Evolutionary conservation across 53 echinoderm and acorn worm genomes (phyloP), one percentile per base, ranked within the genome.

Genomic region (Arbacia lixula): DNA sequence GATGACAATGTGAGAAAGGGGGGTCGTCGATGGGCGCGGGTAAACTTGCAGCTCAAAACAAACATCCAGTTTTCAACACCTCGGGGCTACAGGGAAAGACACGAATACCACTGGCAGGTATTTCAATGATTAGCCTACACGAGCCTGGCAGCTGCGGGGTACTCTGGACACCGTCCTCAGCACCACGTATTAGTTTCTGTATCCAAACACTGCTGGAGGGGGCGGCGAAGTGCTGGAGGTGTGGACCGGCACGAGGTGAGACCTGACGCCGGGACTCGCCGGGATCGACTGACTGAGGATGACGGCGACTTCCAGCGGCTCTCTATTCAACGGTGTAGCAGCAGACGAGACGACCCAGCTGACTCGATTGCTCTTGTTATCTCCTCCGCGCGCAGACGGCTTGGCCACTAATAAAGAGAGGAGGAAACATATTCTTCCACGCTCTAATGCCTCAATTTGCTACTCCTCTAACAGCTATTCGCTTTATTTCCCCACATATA

Each of bases 181-280:
- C 27, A 69, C 34, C 69, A 41, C 69, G 69, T 69, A 69, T 69
- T 42, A 69, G 69, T 69, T 25, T 69, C 69, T 69, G 69, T 69
- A 69, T 69, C 69, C 43, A 69, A 69, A 69, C 69, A 69, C 43
- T 3, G 69, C 69, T 69, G 26, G 41, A 16, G 69, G 69, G 41
- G 8, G 26, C 14, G 27, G n/a, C n/a, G n/a, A n/a, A n/a, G n/a
- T n/a, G n/a, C n/a, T n/a, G n/a, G n/a, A n/a, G n/a, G n/a, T n/a
- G n/a, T n/a, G n/a, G n/a, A n/a, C n/a, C n/a, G n/a, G n/a, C n/a
- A n/a, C n/a, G n/a, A n/a, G n/a, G n/a, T n/a, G n/a, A n/a, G n/a
- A n/a, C n/a, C n/a, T n/a, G n/a, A n/a, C n/a, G n/a, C n/a, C n/a
- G n/a, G n/a, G n/a, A n/a, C n/a, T n/a, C n/a, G n/a, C n/a, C n/a